Percentiles rank a stretch among this genome's conserved stretches.
Evolutionary conservation across 1,140 invertebrate genomes (phyloP).

Genomic region (Sipha flava): DNA sequence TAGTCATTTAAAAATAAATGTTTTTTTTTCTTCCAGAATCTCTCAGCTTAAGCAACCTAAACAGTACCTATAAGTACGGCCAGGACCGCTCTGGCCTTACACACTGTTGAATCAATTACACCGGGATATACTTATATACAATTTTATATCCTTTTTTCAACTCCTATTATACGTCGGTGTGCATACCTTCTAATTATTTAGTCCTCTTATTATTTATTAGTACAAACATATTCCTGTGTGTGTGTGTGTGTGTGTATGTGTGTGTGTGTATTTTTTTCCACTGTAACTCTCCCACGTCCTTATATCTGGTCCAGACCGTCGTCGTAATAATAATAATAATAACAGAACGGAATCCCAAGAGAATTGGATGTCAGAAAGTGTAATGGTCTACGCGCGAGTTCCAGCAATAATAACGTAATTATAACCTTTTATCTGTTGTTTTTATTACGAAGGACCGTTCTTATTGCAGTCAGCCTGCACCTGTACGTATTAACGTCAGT

Average conservation of each 20-base stretch:
- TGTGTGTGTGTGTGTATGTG: not conserved
- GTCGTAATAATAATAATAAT: slow-evolving; percentile 23
- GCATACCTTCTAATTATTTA: slow-evolving; percentile 8
- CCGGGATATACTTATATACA: too few species aligned
- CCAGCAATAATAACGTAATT: slow-evolving; percentile 13
- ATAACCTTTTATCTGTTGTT: slow-evolving; percentile 26
- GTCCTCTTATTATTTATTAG: not conserved
- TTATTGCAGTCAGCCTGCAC: not conserved
- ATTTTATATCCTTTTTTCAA: not conserved
- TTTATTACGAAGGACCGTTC: not conserved
- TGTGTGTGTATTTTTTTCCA: not conserved
- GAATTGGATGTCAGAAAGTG: not conserved
- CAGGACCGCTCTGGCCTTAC: not conserved
- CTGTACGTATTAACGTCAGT: not conserved
- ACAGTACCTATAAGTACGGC: not conserved
- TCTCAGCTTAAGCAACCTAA: not conserved
- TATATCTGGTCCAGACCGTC: not conserved
- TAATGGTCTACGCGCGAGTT: not conserved
- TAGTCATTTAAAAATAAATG: too few species aligned
- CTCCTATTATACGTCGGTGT: not conserved
- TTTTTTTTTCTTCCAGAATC: not conserved
- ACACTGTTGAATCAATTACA: not conserved
- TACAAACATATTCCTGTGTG: too few species aligned
- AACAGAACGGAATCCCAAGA: not conserved
- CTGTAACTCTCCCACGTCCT: not conserved